A percentile compares a stretch with the other conserved stretches of the same genome.
These are phyloP conservation scores for cat (Felis catus) DNA, from an alignment of 2,113 vertebrate species.

Conservation along the genomic window DNA sequence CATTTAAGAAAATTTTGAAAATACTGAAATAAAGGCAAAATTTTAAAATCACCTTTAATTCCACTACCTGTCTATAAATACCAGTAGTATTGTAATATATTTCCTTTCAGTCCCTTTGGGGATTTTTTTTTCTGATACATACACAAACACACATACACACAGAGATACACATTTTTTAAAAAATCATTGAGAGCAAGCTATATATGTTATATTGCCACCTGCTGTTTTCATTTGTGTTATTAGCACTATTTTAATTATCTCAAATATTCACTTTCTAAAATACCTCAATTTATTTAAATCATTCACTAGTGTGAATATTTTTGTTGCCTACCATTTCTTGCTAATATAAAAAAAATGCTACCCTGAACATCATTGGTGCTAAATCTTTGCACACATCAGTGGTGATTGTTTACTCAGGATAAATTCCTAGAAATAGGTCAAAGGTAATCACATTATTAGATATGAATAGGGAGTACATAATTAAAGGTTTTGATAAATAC, in stretches of 20 bases:
- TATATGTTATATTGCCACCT: not conserved
- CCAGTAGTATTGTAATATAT: not conserved
- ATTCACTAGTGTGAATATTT: not conserved
- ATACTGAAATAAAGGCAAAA: not conserved
- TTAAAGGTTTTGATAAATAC: not conserved
- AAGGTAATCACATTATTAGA: not conserved
- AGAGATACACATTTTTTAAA: not conserved
- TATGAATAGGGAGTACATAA: not conserved
- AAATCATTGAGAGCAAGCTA: not conserved
- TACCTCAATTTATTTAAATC: constrained; percentile 17
- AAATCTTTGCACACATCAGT: not conserved
- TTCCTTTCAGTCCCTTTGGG: not conserved
- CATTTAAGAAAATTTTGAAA: not conserved
- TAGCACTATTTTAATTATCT: constrained; percentile 34
- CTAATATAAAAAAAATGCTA: not conserved
- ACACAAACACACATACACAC: not conserved
- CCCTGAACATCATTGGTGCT: not conserved
- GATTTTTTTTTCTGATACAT: not conserved
- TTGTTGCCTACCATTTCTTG: not conserved
- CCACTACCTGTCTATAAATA: not conserved
- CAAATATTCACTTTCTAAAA: not conserved
- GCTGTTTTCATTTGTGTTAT: not conserved
- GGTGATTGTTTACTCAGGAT: not conserved
- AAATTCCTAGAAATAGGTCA: constrained; percentile 20
- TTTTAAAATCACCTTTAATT: not conserved